Evolutionary conservation across 1,140 invertebrate genomes (phyloP), one percentile per base, ranked within the genome.

Genomic region (Ridgeia piscesae): DNA sequence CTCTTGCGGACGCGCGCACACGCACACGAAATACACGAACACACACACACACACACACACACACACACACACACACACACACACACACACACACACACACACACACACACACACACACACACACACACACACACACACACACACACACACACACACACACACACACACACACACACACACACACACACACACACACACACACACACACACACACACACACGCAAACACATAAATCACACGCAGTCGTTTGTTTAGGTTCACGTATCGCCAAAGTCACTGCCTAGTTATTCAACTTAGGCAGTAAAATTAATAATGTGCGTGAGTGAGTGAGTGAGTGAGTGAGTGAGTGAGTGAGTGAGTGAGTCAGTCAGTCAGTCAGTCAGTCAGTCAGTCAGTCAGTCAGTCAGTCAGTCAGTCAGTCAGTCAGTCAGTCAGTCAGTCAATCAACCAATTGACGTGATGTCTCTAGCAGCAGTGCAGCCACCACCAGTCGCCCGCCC

Each of bases 261-360:
- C 42, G 4, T 42, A 42, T 42, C 42, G 4, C 4, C 42, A 42
- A 42, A 11, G 4, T 42, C 42, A 42, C 42, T 42, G n/a, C n/a
- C 42, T 42, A 42, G 42, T 6, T 42, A 42, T 42, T 42, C 42
- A 42, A 42, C 42, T 42, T 11, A 42, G 42, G 4, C 42, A 42
- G 11, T 42, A 42, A 42, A 42, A n/a, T n/a, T 42, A 42, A 42
- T 42, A n/a, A n/a, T n/a, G n/a, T n/a, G n/a, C n/a, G 91, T 91
- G 91, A 91, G 91, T 91, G 91, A 91, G 91, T 91, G 91, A 91
- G 91, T 91, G 91, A 91, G 91, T 91, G 91, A 91, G 91, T 91
- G 91, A 91, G 91, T 91, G 91, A 91, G 91, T 91, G 91, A 91
- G 91, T 91, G 91, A 91, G 91, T 91, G 91, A 91, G 91, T 91